Evolutionary conservation across 92 coral and sea anemone species (phyloP).

Genomic region (Siderastrea radians): DNA sequence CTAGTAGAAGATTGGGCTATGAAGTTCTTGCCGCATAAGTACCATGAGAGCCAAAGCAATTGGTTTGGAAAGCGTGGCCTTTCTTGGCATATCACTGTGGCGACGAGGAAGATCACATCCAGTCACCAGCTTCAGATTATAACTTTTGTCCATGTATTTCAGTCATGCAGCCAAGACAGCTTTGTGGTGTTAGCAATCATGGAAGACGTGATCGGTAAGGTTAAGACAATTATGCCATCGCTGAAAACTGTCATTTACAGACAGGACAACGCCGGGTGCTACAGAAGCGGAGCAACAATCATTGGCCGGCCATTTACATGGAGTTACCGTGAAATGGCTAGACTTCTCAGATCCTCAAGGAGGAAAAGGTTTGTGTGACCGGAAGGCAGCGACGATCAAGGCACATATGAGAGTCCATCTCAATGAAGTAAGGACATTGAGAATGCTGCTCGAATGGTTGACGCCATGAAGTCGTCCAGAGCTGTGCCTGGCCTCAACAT

Average conservation of each 20-base stretch:
- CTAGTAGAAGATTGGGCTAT: slow-evolving; percentile 61
- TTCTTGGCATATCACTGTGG: slow-evolving; percentile 69
- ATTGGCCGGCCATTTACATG: not conserved
- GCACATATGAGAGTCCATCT: slow-evolving; percentile 42
- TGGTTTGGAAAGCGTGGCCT: slow-evolving; percentile 67
- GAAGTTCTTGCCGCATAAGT: slow-evolving; percentile 63
- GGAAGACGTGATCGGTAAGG: slow-evolving; percentile 50
- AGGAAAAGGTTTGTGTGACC: slow-evolving; percentile 35
- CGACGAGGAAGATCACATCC: slow-evolving; percentile 23
- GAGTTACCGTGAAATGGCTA: slow-evolving; percentile 25
- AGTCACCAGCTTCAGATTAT: slow-evolving; percentile 33
- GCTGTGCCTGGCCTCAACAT: slow-evolving; percentile 54
- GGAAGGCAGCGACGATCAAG: slow-evolving; percentile 48
- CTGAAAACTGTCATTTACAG: slow-evolving; percentile 28
- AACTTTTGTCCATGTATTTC: slow-evolving; percentile 42
- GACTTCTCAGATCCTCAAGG: slow-evolving; percentile 54
- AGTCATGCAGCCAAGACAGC: slow-evolving; percentile 59
- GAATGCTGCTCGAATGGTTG: slow-evolving; percentile 47
- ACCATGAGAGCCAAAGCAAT: slow-evolving; percentile 59
- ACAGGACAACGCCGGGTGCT: slow-evolving; percentile 57
- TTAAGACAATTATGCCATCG: slow-evolving; percentile 42
- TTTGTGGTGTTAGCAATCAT: slow-evolving; percentile 45
- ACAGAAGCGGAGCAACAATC: slow-evolving; percentile 49
- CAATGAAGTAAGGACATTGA: slow-evolving; percentile 53
- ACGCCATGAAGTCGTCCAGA: slow-evolving; percentile 40